phyloP scores from a whole-genome alignment of 2,113 vertebrate genomes.

The Pangasianodon hypophthalmus region DNA sequence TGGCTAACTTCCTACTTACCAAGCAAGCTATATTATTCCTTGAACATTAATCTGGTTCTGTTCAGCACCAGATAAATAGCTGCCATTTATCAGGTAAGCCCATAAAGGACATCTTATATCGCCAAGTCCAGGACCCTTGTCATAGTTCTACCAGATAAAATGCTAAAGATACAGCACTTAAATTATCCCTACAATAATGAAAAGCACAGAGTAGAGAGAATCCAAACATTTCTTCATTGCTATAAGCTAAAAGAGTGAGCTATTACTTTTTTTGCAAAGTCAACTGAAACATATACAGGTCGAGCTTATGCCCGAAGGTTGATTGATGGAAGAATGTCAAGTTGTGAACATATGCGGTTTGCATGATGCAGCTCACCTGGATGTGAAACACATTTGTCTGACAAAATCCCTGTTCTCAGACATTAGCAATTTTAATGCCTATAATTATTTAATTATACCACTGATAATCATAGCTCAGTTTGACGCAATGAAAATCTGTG shows the following conservation, averaged over 20 bases:
- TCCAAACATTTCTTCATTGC: neutral
- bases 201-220: neutral
- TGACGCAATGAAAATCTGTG: neutral
- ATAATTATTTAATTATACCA: constrained; percentile 20
- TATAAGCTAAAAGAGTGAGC: neutral
- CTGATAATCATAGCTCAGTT: neutral
- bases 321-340: neutral
- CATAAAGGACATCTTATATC: neutral
- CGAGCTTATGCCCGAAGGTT: neutral
- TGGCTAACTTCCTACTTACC: neutral
- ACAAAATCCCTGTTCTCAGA: neutral
- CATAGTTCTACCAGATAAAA: neutral
- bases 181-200: neutral
- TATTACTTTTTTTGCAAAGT: neutral
- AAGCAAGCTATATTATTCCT: neutral
- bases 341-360: neutral
- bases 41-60: neutral
- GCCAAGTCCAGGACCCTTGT: neutral
- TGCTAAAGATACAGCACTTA: neutral
- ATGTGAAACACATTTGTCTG: neutral
- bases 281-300: neutral
- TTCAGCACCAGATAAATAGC: neutral
- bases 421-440: neutral
- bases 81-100: too few species aligned
- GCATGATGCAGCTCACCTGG: neutral